A percentile compares a stretch with the other conserved stretches of the same genome.
Conservation (phyloP, 2,797 vertebrate species). For the Rhynchonycteris naso region DNA sequence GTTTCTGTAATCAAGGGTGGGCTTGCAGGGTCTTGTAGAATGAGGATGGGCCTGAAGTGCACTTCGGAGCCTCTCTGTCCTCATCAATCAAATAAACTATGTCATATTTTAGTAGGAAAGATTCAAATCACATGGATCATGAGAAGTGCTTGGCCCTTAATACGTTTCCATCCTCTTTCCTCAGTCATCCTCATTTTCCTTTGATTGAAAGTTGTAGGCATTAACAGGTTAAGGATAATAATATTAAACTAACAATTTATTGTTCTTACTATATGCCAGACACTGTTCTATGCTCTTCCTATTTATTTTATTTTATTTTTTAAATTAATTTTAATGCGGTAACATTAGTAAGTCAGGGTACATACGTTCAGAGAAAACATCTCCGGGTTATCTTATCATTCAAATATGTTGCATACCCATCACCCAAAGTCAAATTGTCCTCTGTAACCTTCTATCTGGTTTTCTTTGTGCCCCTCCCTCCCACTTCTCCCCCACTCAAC, state of each 20-base stretch:
- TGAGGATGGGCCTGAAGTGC: not conserved
- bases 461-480: too few relatives aligned
- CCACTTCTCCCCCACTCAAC: too few relatives aligned
- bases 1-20: not conserved
- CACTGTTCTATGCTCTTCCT: not conserved
- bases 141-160: not conserved
- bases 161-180: not conserved
- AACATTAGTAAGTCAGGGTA: too few relatives aligned
- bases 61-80: not conserved
- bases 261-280: not conserved
- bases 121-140: not conserved
- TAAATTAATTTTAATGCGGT: too few relatives aligned
- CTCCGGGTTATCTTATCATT: too few relatives aligned
- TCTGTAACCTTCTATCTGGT: too few relatives aligned
- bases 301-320: too few relatives aligned
- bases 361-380: too few relatives aligned
- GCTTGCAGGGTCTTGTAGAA: not conserved
- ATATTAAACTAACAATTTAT: not conserved
- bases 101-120: not conserved
- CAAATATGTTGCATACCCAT: too few relatives aligned
- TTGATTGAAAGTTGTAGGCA: not conserved
- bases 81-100: not conserved
- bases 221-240: not conserved
- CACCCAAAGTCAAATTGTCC: too few relatives aligned
- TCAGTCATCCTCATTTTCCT: not conserved